Percentiles rank a stretch among this genome's conserved stretches.
These are phyloP conservation scores for Lagopus leucura DNA, from an alignment of 2,113 vertebrate genomes.

Conservation along the genomic window DNA sequence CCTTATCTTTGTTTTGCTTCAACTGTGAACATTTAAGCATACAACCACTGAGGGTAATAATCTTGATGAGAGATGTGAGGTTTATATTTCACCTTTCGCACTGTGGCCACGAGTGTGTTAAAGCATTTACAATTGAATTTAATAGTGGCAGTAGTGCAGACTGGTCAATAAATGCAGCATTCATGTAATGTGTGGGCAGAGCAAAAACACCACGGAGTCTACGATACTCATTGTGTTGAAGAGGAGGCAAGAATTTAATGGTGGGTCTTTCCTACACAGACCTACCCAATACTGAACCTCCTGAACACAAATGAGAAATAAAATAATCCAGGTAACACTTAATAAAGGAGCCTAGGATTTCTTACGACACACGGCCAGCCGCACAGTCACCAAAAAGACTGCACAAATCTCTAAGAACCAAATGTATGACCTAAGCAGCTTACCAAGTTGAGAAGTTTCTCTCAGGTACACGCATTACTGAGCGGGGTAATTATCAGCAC, in stretches of 20 bases:
- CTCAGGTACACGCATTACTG: neutral
- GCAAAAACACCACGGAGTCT: neutral
- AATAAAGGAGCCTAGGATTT: neutral
- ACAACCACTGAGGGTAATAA: neutral
- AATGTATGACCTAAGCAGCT: neutral
- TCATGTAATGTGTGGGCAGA: neutral
- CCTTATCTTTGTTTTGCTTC: neutral
- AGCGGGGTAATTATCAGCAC: constrained; percentile 2
- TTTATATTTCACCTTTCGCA: neutral
- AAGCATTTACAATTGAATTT: neutral
- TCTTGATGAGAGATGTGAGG: neutral
- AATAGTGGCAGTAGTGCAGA: neutral
- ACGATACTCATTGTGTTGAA: neutral
- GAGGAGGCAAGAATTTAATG: neutral
- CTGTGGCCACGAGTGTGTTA: neutral
- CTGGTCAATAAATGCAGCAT: neutral
- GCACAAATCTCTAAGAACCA: neutral
- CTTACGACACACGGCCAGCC: neutral
- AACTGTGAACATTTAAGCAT: neutral
- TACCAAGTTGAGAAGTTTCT: neutral
- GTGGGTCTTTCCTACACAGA: neutral
- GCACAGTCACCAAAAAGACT: neutral
- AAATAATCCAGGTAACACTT: neutral
- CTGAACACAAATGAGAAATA: neutral
- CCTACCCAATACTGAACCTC: neutral